These are phyloP conservation scores for Dicyrtoma fusca DNA, from an alignment of 2,888 invertebrate species.

Conservation along the genomic window DNA sequence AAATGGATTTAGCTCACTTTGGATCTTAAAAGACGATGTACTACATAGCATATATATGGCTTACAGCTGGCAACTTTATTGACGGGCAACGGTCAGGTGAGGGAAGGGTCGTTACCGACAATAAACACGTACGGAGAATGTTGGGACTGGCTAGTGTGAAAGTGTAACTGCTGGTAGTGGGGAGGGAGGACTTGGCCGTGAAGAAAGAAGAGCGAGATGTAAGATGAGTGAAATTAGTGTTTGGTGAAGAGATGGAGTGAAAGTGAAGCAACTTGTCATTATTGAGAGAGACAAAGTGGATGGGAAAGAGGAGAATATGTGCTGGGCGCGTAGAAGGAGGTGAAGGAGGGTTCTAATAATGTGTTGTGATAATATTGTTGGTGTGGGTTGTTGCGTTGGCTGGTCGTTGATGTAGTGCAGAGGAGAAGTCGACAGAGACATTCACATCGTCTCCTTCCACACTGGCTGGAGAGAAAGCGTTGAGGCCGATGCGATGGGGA, in stretches of 20 bases:
- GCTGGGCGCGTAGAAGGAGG: not conserved
- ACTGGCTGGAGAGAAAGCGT: constrained; percentile 25
- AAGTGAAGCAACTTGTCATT: constrained; percentile 36
- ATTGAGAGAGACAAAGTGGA: constrained; percentile 29
- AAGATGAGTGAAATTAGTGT: constrained; percentile 24
- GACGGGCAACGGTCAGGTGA: too few relatives aligned
- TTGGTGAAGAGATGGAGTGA: constrained; percentile 16
- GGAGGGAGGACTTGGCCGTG: not conserved
- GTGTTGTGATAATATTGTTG: constrained; percentile 26
- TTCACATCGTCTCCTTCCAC: too few relatives aligned
- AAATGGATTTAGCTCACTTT: too few relatives aligned
- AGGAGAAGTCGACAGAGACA: not conserved
- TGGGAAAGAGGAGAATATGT: not conserved
- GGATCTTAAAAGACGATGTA: too few relatives aligned
- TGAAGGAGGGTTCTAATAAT: constrained; percentile 6
- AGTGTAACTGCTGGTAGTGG: too few relatives aligned
- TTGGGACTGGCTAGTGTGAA: too few relatives aligned
- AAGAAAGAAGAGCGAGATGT: constrained; percentile 16
- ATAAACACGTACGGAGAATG: too few relatives aligned
- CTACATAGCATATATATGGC: too few relatives aligned
- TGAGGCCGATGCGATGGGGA: not conserved
- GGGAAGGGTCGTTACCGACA: too few relatives aligned
- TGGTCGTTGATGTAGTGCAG: constrained; percentile 13
- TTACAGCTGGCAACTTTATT: too few relatives aligned
- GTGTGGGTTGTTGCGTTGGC: constrained; percentile 12